These are phyloP conservation scores for Caloenas nicobarica DNA, from an alignment of 2,113 vertebrate genomes.

Conservation along the genomic window DNA sequence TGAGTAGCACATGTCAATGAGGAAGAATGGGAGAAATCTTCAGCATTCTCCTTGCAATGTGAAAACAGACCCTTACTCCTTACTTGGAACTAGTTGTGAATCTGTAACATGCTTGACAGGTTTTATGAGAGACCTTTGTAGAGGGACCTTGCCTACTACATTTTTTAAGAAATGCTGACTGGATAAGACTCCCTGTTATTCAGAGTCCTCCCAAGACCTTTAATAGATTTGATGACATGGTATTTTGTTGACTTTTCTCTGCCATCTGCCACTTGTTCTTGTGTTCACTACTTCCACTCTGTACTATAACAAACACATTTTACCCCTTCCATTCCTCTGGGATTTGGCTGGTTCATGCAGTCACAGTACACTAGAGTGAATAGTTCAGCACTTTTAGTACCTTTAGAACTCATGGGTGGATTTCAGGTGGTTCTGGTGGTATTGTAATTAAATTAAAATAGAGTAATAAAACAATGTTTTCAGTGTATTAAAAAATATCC, in stretches of 20 bases:
- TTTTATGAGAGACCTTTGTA: not conserved
- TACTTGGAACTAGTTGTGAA: not conserved
- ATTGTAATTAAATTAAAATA: not conserved
- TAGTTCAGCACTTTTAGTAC: not conserved
- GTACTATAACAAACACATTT: not conserved
- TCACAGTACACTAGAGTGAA: not conserved
- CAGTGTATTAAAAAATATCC: not conserved
- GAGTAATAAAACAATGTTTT: not conserved
- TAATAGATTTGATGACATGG: not conserved
- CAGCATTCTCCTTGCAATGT: not conserved
- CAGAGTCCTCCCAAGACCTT: not conserved
- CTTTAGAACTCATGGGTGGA: not conserved
- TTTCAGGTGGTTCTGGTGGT: not conserved
- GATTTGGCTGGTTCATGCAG: not conserved
- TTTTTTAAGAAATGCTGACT: not conserved
- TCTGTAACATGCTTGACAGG: not conserved
- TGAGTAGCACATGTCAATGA: not conserved
- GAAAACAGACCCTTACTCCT: not conserved
- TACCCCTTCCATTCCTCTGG: not conserved
- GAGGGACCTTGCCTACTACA: not conserved
- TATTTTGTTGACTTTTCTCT: not conserved
- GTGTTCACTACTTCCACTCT: not conserved
- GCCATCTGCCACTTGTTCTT: not conserved
- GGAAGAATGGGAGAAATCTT: not conserved
- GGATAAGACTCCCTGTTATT: not conserved